phyloP scores from a whole-genome alignment of 2,888 invertebrate genomes.

The Platyscelio sp. region DNA sequence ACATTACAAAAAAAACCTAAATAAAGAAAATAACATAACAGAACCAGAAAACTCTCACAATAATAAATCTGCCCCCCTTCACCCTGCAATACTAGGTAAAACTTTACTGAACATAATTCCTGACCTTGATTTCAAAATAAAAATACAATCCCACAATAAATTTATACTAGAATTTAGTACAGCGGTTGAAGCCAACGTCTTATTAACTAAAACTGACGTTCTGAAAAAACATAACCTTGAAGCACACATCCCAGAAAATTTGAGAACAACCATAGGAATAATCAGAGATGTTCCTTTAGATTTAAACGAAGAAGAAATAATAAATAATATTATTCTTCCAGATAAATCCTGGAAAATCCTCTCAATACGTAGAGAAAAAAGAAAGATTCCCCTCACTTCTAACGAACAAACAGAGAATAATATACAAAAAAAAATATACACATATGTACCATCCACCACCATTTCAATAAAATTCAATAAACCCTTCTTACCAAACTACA shows the following conservation, averaged over 20 bases:
- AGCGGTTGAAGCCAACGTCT: background rate
- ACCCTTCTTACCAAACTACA: background rate
- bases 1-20: no score
- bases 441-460: background rate
- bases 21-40: no score
- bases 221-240: background rate
- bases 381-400: no score
- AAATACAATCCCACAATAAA: background rate
- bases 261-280: background rate
- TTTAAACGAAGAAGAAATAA: background rate
- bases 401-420: background rate
- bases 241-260: background rate
- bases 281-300: background rate
- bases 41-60: background rate
- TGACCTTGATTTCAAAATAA: background rate
- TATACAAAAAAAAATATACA: background rate
- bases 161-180: background rate
- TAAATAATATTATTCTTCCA: background rate
- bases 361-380: no score
- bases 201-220: background rate
- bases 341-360: no score
- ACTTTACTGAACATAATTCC: background rate
- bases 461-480: slow-evolving; percentile 2
- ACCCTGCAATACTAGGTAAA: background rate
- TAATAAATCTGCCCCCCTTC: background rate